Evolutionary conservation across 2,888 invertebrate species (phyloP).

Genomic region (Acanthoscelides obtectus): DNA sequence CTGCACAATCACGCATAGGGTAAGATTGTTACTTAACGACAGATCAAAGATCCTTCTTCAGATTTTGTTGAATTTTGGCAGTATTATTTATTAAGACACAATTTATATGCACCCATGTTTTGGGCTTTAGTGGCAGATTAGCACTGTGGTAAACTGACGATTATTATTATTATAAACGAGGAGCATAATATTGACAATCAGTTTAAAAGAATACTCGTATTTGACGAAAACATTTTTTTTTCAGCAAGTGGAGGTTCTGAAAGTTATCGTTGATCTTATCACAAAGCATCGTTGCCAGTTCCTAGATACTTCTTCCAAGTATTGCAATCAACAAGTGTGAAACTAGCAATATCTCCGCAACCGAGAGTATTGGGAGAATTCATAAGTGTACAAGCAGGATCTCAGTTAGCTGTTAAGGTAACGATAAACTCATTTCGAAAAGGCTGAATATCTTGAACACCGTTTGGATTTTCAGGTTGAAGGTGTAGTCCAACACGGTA

Average conservation of each 20-base stretch:
- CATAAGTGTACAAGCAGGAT: slow-evolving; percentile 76
- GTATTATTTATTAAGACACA: background rate
- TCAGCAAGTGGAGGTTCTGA: slow-evolving; percentile 54
- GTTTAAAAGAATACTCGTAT: no score
- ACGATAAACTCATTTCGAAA: background rate
- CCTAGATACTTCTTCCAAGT: slow-evolving; percentile 81
- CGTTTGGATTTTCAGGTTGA: slow-evolving; percentile 55
- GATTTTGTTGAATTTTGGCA: background rate
- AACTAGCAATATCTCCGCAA: slow-evolving; percentile 77
- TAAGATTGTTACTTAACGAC: slow-evolving; percentile 22
- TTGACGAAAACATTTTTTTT: no score
- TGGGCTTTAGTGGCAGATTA: background rate
- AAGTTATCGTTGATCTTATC: slow-evolving; percentile 59
- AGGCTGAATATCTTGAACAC: no score
- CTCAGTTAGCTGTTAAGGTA: slow-evolving; percentile 78
- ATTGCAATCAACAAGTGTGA: slow-evolving; percentile 76
- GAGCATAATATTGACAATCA: no score
- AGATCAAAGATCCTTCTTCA: background rate
- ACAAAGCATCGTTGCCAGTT: slow-evolving; percentile 61
- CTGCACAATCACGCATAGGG: slow-evolving; percentile 48
- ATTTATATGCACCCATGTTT: background rate
- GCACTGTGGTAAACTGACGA: no score
- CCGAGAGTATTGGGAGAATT: slow-evolving; percentile 77
- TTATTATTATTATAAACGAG: no score
- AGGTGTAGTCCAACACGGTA: slow-evolving; percentile 79